Base-by-base conservation (phyloP, 2,797 vertebrate genomes). In the Notolepis coatsorum region DNA sequence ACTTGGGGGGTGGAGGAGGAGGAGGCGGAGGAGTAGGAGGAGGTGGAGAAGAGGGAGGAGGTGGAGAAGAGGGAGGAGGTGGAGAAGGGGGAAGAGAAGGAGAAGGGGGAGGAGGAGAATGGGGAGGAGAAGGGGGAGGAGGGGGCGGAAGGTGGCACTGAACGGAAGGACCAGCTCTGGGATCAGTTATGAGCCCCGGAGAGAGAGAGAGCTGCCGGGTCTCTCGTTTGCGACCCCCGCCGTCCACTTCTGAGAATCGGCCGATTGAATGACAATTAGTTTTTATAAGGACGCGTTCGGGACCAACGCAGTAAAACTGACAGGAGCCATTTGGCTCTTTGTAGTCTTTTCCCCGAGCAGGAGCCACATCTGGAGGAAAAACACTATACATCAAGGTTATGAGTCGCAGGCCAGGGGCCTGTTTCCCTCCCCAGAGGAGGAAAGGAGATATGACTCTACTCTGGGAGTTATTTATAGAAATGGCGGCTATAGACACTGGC, bases 401-500 rank as follows among this genome's bases (percentile, higher is more conserved):
- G 33, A 68, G 43, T 56, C 54, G n/a, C n/a, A n/a, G 13, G n/a
- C n/a, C n/a, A n/a, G n/a, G 42, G 50, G 54, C 49, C 62, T 41
- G 15, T 59, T 56, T 74, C 68, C 66, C 50, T 25, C 66, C 72
- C 66, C 65, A 54, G 70, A n/a, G 74, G 71, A 75, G 67, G 61
- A 71, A 81, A 71, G 45, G 18, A 68, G 56, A 68, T 61, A 74
- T 64, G 68, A 51, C 56, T 24, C 46, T 65, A 60, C 53, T 47
- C 53, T 37, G 58, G 20, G 43, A 67, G 79, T 81, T 84, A 84
- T 77, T 81, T 81, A 75, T 81, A 80, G 79, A 68, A 75, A 10
- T 5, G 7, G 37, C 46, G 24, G 68, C 74, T 68, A 66, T 48
- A 55, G 54, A 23, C 71, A 58, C 52, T 50, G 52, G 47, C 62